Evolutionary conservation across 1,140 invertebrate species (phyloP), one percentile per base, ranked within the genome.

Genomic region (Anoplolepis gracilipes): DNA sequence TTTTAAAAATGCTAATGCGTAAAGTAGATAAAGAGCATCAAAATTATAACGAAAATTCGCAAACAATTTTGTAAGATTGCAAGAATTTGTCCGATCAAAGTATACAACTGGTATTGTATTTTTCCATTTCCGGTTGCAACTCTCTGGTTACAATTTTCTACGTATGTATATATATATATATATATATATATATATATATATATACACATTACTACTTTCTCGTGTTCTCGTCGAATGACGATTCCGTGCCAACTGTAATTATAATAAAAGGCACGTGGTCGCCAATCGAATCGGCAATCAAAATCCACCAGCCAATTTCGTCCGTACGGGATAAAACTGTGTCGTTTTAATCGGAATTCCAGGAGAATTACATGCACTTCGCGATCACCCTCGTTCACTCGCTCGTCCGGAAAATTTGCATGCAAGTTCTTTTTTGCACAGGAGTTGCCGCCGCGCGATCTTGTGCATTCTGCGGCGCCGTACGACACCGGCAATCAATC

Each of bases 311-410:
- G 57, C 13, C 39, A 65, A 82, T 82, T 79, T 72, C 10, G 19
- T 3, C 4, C 65, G 69, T 22, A 11, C 78, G 53, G 57, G 25
- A 82, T 25, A 59, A 82, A 81, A 77, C 42, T 49, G 42, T 76
- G 82, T 78, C 61, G 61, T 59, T 77, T 84, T 77, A 84, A 78
- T 84, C 72, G 72, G 73, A 55, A 64, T 84, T 78, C 72, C 59
- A 46, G 42, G 57, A 64, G 70, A 84, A 64, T 84, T 77, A 77
- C 82, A 77, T 84, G 73, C 73, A 84, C 33, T 77, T 77, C 46
- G 59, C 72, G 81, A 84, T 84, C 33, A 25, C 59, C 16, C 62
- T 85, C 76, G 70, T 42, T 72, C 70, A 22, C 39, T 67, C 46
- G 46, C 46, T 30, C 57, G 55, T 57, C 55, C 82, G 57, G 65